Evolutionary conservation across 2,888 invertebrate genomes (phyloP).

Genomic region (Limenitis arthemis): DNA sequence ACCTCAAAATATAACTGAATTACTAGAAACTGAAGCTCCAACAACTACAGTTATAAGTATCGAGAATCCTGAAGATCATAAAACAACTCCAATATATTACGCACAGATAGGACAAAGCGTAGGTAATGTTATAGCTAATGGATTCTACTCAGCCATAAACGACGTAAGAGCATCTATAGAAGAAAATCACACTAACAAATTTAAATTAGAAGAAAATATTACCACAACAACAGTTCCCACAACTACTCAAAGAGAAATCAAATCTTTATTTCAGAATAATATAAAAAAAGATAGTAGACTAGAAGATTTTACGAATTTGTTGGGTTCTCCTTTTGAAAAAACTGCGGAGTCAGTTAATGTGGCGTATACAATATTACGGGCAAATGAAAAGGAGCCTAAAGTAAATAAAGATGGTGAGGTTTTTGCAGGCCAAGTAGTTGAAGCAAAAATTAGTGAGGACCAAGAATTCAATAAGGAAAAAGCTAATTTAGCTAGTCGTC

Average conservation of each 20-base stretch:
- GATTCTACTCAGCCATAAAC: conserved; percentile 73
- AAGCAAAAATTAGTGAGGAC: conserved; percentile 58
- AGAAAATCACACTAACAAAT: conserved; percentile 34
- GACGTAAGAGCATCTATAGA: conserved; percentile 74
- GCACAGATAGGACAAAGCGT: conserved; percentile 59
- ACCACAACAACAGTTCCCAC: conserved; percentile 28
- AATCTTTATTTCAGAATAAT: conserved; percentile 4
- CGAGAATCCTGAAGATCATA: conserved; percentile 39
- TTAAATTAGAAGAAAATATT: conserved; percentile 35
- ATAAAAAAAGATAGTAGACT: conserved; percentile 3
- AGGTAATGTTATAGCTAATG: conserved; percentile 49
- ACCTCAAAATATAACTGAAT: conserved; percentile 42
- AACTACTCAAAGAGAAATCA: conserved; percentile 18
- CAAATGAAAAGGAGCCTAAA: conserved; percentile 45
- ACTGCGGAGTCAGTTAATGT: conserved; percentile 50
- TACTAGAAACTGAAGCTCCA: conserved; percentile 38
- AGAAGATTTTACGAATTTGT: conserved; percentile 43
- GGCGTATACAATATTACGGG: conserved; percentile 51
- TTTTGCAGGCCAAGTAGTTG: conserved; percentile 59
- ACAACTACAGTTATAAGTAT: conserved; percentile 48
- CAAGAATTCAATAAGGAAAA: conserved; percentile 56
- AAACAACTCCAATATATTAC: conserved; percentile 59
- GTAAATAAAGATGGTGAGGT: conserved; percentile 47
- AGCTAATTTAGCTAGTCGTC: conserved; percentile 42
- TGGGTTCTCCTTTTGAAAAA: conserved; percentile 52